Conservation (phyloP, 2,888 invertebrate species). For the Andrena chrysosceles region DNA sequence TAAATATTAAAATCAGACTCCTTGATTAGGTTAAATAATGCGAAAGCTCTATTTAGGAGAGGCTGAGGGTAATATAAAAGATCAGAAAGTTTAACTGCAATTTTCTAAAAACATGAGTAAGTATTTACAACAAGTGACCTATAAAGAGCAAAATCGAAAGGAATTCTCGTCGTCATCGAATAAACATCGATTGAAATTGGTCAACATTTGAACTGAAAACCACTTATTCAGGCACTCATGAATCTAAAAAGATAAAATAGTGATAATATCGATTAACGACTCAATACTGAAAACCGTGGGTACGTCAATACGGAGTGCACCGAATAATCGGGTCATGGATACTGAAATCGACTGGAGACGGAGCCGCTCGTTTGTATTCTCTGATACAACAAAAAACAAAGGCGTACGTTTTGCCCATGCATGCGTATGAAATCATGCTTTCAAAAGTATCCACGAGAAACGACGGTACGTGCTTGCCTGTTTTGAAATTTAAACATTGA, state of each 20-base stretch:
- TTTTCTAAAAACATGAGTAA: no score
- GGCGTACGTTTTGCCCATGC: slow-evolving; percentile 20
- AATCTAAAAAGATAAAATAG: slow-evolving; percentile 44
- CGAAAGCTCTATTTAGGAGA: no score
- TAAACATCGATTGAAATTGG: slow-evolving; percentile 14
- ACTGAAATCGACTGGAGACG: slow-evolving; percentile 46
- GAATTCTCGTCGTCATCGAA: neutral
- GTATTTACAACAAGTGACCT: neutral
- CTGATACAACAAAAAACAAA: slow-evolving; percentile 11
- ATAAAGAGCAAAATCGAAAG: neutral
- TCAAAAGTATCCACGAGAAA: slow-evolving; percentile 2
- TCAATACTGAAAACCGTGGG: slow-evolving; percentile 26
- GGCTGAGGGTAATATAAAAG: no score
- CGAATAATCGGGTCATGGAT: slow-evolving; percentile 57
- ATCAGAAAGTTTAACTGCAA: no score
- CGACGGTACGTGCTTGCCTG: neutral
- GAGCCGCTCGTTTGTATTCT: slow-evolving; percentile 20
- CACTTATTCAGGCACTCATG: slow-evolving; percentile 19
- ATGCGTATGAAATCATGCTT: neutral
- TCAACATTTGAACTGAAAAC: slow-evolving; percentile 22
- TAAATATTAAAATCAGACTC: no score
- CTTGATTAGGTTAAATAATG: no score
- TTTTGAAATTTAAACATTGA: slow-evolving; percentile 3
- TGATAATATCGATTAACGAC: slow-evolving; percentile 62
- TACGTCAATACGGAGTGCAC: slow-evolving; percentile 15